Evolutionary conservation across 2,113 vertebrate genomes (phyloP), one percentile per base, ranked within the genome.

Genomic region (Leiothrix lutea): DNA sequence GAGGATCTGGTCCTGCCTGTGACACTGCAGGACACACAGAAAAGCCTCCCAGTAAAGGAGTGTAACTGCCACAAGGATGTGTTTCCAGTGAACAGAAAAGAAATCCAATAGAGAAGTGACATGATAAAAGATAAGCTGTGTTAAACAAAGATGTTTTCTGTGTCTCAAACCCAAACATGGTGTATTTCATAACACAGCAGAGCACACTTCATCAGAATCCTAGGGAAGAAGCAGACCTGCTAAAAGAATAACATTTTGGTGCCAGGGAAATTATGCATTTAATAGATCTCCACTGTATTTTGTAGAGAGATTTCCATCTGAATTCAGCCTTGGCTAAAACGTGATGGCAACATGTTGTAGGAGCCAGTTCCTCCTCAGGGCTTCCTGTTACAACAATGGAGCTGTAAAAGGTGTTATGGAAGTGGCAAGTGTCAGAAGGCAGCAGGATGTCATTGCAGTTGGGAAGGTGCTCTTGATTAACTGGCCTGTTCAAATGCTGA

Each of bases 261-360:
- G 92, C 38, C n/a, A 96, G 74, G 79, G 92, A 97, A 88, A 94
- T 95, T 94, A 94, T 95, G 90, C 93, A 92, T 97, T 97, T 95
- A 92, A 96, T 94, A 96, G 91, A 92, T 93, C 96, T 98, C 96
- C 4, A 4, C 95, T 97, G 86, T 90, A 91, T 97, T 98, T 97
- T 96, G 87, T 70, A 91, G 87, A 82, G 92, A 83, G 95, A 82
- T 95, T 92, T 62, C 61, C 89, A 86, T 85, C 95, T 91, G 66
- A 77, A 14, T 89, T 97, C 96, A 98, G 95, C 92, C 94, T 96
- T 89, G 78, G 45, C 92, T 95, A 91, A 95, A 95, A 96, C 31
- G 84, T 94, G 69, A 86, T 77, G 88, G 95, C 80, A 96, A 54
- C 67, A 22, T 58, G 93, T 57, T 83, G 73, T 88, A 92, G 95